phyloP scores from a whole-genome alignment of 2,113 vertebrate genomes.

The Marcusenius ussheri region DNA sequence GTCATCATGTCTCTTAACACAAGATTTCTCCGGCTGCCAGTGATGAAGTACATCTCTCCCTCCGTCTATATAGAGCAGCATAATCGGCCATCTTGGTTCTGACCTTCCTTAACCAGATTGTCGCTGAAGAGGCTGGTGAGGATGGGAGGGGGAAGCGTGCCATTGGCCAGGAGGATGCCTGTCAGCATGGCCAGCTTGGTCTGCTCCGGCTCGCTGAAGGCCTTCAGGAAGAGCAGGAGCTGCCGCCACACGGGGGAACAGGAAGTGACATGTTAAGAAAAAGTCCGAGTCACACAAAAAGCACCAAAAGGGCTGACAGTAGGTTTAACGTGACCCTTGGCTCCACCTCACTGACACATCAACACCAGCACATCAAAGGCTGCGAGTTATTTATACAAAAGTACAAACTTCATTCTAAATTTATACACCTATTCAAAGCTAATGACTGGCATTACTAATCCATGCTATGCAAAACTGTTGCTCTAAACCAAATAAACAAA shows the following conservation, averaged over 20 bases:
- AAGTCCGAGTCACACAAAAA: neutral
- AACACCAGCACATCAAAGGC: neutral
- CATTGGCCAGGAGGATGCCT: slow-evolving; percentile 75
- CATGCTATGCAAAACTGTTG: neutral
- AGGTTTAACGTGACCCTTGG: neutral
- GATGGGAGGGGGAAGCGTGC: slow-evolving; percentile 72
- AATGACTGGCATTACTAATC: neutral
- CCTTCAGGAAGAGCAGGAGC: slow-evolving; percentile 89
- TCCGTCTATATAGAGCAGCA: neutral
- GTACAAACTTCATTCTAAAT: neutral
- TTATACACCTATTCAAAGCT: neutral
- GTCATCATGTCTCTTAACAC: neutral
- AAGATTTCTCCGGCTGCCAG: neutral
- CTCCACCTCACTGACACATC: neutral
- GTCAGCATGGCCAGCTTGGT: slow-evolving; percentile 84
- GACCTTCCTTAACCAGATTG: slow-evolving; percentile 87
- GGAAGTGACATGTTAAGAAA: neutral
- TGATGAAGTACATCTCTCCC: neutral
- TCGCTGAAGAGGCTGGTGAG: slow-evolving; percentile 86
- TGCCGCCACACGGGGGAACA: slow-evolving; percentile 35
- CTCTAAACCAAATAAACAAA: neutral
- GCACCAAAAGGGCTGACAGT: neutral
- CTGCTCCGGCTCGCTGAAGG: slow-evolving; percentile 81
- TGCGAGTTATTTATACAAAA: neutral
- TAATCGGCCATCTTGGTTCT: neutral